These are phyloP conservation scores for Stomatorhinus walkeri DNA, from an alignment of 2,797 vertebrate species.

Conservation along the genomic window DNA sequence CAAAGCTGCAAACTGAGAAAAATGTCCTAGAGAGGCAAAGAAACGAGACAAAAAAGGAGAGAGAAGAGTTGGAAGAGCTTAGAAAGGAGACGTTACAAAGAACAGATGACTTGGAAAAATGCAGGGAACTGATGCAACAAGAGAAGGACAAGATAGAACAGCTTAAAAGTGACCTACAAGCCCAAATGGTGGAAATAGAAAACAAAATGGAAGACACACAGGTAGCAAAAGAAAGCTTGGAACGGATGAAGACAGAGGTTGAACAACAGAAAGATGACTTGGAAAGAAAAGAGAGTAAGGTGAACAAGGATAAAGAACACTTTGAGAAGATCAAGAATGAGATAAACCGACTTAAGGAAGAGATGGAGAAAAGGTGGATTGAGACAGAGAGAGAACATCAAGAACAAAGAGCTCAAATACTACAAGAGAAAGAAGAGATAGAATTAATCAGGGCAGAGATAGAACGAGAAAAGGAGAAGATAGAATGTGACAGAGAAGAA, in stretches of 20 bases:
- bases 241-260: constrained; percentile 11
- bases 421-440: constrained; percentile 17
- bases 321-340: constrained; percentile 42
- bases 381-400: constrained; percentile 30
- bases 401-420: constrained; percentile 25
- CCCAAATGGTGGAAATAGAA: constrained; percentile 9
- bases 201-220: constrained; percentile 13
- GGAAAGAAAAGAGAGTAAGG: constrained; percentile 40
- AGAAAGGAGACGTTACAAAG: not conserved
- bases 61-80: constrained; percentile 18
- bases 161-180: constrained; percentile 21
- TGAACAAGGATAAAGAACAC: constrained; percentile 35
- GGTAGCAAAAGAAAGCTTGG: not conserved
- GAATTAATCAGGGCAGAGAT: constrained; percentile 17
- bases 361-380: constrained; percentile 39
- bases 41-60: constrained; percentile 3
- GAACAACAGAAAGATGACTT: constrained; percentile 27
- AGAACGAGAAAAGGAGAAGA: constrained; percentile 8
- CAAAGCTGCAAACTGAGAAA: constrained; percentile 10
- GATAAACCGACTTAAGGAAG: constrained; percentile 38
- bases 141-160: constrained; percentile 17
- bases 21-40: not conserved
- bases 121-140: not conserved
- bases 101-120: constrained; percentile 16
- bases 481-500: constrained; percentile 19